Conservation (phyloP, 2,888 invertebrate species). For the Apamea monoglypha region DNA sequence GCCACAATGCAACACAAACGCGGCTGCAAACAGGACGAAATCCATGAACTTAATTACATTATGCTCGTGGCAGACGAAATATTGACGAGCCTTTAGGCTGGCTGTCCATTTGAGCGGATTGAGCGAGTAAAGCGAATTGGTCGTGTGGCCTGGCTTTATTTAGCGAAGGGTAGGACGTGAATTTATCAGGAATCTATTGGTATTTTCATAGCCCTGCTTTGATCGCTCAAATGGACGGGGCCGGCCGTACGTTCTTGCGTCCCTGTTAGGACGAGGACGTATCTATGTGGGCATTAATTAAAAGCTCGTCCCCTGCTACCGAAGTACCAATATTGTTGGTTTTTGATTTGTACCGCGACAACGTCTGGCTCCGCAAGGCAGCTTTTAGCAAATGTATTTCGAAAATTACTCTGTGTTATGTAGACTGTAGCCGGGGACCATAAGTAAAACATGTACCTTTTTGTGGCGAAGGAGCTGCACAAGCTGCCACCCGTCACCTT, state of each 20-base stretch:
- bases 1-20: neutral
- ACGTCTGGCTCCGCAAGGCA: neutral
- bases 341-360: neutral
- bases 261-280: no score
- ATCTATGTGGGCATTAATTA: neutral
- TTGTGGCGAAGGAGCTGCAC: no score
- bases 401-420: no score
- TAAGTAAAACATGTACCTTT: neutral
- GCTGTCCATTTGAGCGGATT: neutral
- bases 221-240: neutral
- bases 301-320: neutral
- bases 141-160: no score
- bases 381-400: neutral
- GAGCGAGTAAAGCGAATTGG: no score
- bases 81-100: neutral
- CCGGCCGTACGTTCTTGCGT: neutral
- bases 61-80: neutral
- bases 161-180: no score
- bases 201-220: neutral
- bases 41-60: neutral
- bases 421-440: neutral
- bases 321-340: neutral
- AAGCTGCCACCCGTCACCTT: no score
- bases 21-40: neutral
- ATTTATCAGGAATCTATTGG: neutral